phyloP scores from a whole-genome alignment of 2,797 vertebrate genomes.

The Adrianichthys oophorus region DNA sequence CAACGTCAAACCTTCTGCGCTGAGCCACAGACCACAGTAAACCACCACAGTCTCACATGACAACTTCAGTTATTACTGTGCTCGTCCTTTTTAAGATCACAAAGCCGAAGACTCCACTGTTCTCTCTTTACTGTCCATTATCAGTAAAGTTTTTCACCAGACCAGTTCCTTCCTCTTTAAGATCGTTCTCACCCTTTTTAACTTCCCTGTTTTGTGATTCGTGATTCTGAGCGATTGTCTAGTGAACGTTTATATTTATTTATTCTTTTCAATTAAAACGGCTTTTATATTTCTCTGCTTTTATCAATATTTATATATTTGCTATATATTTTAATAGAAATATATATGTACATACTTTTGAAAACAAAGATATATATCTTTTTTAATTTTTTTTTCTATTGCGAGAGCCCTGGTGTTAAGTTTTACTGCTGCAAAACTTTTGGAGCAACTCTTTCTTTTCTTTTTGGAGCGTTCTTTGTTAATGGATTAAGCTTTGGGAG shows the following conservation, averaged over 20 bases:
- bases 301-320: conserved; percentile 83
- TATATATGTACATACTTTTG: conserved; percentile 85
- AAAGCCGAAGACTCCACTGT: conserved; percentile 38
- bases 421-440: conserved; percentile 75
- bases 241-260: conserved; percentile 81
- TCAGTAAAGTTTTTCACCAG: conserved; percentile 32
- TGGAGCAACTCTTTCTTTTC: conserved; percentile 71
- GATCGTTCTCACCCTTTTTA: conserved; percentile 66
- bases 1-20: conserved; percentile 67
- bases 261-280: conserved; percentile 81
- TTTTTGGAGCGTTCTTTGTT: conserved; percentile 71
- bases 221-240: conserved; percentile 83
- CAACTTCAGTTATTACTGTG: conserved; percentile 63
- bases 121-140: conserved; percentile 38
- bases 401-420: conserved; percentile 83
- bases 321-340: conserved; percentile 86
- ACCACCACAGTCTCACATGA: conserved; percentile 70
- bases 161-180: conserved; percentile 36
- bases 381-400: conserved; percentile 76
- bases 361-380: conserved; percentile 84
- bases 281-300: conserved; percentile 81
- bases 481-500: conserved; percentile 76
- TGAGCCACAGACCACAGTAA: conserved; percentile 66
- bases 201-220: conserved; percentile 54
- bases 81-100: conserved; percentile 66